These are phyloP conservation scores for Drosophila conformis DNA, from an alignment of 2,888 invertebrate species.

Conservation along the genomic window DNA sequence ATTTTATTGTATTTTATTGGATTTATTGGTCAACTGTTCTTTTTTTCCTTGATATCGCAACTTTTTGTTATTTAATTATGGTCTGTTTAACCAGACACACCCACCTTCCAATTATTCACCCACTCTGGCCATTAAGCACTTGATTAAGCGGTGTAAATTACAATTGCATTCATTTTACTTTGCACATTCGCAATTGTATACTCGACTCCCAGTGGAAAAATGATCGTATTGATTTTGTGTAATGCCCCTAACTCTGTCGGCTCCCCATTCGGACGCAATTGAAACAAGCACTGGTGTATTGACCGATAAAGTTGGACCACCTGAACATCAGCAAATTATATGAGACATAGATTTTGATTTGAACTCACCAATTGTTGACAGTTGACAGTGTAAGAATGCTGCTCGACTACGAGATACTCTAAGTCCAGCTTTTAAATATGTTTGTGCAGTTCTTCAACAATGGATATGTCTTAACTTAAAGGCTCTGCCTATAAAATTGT, in stretches of 20 bases:
- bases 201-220: not conserved
- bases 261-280: not conserved
- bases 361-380: not conserved
- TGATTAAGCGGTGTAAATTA: constrained; percentile 59
- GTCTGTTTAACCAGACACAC: constrained; percentile 6
- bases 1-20: constrained; percentile 12
- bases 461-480: not conserved
- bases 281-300: not conserved
- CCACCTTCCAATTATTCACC: constrained; percentile 2
- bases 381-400: not conserved
- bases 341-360: not conserved
- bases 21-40: constrained; percentile 5
- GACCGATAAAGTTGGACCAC: not conserved
- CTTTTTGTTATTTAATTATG: constrained; percentile 13
- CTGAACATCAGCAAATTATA: not conserved
- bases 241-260: not conserved
- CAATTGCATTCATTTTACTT: constrained; percentile 17
- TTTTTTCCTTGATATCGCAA: not conserved
- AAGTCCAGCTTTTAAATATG: not conserved
- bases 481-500: not conserved
- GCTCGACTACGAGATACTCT: not conserved
- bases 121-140: constrained; percentile 40
- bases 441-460: not conserved
- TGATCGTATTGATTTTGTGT: not conserved
- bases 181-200: not conserved